Percentiles rank a stretch among this genome's conserved stretches.
These are phyloP conservation scores for Dicyrtomina minuta DNA, from an alignment of 2,888 invertebrate species.

Conservation along the genomic window DNA sequence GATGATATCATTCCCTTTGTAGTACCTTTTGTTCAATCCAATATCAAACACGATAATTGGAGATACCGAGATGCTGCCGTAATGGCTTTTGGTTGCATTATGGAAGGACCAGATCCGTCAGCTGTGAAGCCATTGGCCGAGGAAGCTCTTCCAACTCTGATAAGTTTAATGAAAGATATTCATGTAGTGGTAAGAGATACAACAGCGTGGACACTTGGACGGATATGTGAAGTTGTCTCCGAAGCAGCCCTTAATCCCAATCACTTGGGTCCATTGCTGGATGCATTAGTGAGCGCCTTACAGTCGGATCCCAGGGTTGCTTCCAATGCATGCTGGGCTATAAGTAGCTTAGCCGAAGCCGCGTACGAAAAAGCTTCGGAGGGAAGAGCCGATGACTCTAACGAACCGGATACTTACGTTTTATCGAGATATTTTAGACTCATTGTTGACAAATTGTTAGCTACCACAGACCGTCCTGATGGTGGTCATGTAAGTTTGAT, in stretches of 20 bases:
- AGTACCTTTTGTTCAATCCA: constrained; percentile 91
- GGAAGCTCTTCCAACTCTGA: constrained; percentile 93
- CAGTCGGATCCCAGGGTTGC: constrained; percentile 95
- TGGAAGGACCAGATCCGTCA: constrained; percentile 67
- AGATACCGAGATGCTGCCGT: constrained; percentile 91
- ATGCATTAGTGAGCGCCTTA: constrained; percentile 80
- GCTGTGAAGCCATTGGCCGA: constrained; percentile 91
- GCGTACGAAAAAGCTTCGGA: constrained; percentile 84
- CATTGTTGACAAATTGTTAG: constrained; percentile 85
- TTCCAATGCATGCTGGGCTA: constrained; percentile 98
- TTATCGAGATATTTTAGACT: constrained; percentile 91
- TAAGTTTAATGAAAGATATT: constrained; percentile 89
- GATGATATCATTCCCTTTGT: constrained; percentile 95
- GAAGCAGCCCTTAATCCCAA: constrained; percentile 88
- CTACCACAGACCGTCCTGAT: constrained; percentile 92
- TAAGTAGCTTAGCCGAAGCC: constrained; percentile 93
- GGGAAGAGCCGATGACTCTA: constrained; percentile 57
- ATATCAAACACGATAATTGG: constrained; percentile 93
- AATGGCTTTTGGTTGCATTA: constrained; percentile 85
- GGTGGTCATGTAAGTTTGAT: constrained; percentile 65
- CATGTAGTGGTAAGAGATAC: constrained; percentile 96
- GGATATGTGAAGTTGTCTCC: constrained; percentile 95
- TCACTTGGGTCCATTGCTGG: constrained; percentile 76
- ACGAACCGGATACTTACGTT: constrained; percentile 71
- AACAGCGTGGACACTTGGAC: constrained; percentile 96